Base-by-base conservation (phyloP, 2,888 invertebrate genomes). In the Clostera curtula region DNA sequence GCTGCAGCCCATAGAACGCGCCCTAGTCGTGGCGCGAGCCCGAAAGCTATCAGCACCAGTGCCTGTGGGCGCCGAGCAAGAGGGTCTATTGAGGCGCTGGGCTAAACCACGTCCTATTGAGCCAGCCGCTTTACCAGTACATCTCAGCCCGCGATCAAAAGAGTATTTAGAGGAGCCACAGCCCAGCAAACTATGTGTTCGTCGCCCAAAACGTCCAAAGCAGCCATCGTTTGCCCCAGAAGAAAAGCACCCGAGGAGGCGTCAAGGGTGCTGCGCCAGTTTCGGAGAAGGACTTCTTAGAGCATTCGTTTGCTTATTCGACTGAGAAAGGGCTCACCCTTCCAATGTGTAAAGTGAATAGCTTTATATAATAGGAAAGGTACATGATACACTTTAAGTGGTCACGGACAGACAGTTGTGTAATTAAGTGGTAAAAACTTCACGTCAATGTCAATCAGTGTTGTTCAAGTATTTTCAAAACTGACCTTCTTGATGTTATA, bases 221-320 rank as follows among this genome's bases (percentile, higher is more conserved):
- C 69, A 66, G 29, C 82, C 82, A 2, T 67, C 68, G 34, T 83
- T 82, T 33, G 67, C 68, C 1, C 79, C 77, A 1, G 75, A 79
- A 21, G 76, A 79, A 7, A 66, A 63, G 13, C 52, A 50, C 16
- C 65, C 66, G 34, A 71, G 73, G 34, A 56, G 51, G n/a, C n/a
- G n/a, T n/a, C n/a, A n/a, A 10, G 85, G 85, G 17, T 84, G 84
- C 44, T 82, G 82, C 46, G 72, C 85, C 3, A 82, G 83, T 40
- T 76, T 86, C 40, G 77, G 83, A 16, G 84, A 86, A 23, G 79
- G 83, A 12, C 57, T 86, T 3, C 52, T 86, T 23, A 63, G 85
- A 31, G 85, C 82, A 8, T 68, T 86, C 19, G 76, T 86, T 41
- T 86, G 86, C 51, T 54, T 86, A 25, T 87, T 86, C 44, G 87